Percentiles rank a stretch among this genome's conserved stretches.
phyloP scores from a whole-genome alignment of 2,113 vertebrate species.

The Epinephelus cyanopodus region DNA sequence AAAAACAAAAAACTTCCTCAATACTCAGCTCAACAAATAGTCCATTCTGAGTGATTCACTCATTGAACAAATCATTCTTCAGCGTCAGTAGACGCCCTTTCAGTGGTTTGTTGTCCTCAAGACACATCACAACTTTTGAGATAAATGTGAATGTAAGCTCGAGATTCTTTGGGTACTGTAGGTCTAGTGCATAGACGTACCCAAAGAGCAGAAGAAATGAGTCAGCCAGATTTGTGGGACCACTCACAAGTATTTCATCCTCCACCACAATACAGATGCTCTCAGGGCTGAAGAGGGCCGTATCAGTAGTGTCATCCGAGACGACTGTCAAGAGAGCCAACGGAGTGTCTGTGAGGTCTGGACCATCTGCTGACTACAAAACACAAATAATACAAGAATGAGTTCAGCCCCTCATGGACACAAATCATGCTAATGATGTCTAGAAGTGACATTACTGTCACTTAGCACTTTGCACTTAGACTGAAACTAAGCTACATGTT shows the following conservation, averaged over 20 bases:
- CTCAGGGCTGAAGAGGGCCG: not conserved
- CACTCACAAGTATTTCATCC: constrained; percentile 18
- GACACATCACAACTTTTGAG: constrained; percentile 7
- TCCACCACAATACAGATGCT: not conserved
- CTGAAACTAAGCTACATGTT: no score
- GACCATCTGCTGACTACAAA: not conserved
- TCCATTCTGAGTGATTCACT: constrained; percentile 16
- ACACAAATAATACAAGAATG: no score
- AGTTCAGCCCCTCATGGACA: no score
- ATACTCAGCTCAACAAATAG: not conserved
- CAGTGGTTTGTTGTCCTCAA: not conserved
- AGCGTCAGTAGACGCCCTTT: constrained; percentile 16
- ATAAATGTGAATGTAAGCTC: constrained; percentile 16
- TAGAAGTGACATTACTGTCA: no score
- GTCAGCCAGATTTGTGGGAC: constrained; percentile 26
- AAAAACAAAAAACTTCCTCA: not conserved
- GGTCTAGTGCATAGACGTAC: constrained; percentile 7
- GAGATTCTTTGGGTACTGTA: constrained; percentile 27
- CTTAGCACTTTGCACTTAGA: no score
- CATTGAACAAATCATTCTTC: constrained; percentile 25
- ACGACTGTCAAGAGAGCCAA: not conserved
- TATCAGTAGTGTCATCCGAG: not conserved
- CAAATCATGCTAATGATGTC: no score
- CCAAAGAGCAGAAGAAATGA: constrained; percentile 26
- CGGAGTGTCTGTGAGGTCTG: not conserved